phyloP scores from a whole-genome alignment of 2,113 vertebrate species.

The Pardalotus punctatus region DNA sequence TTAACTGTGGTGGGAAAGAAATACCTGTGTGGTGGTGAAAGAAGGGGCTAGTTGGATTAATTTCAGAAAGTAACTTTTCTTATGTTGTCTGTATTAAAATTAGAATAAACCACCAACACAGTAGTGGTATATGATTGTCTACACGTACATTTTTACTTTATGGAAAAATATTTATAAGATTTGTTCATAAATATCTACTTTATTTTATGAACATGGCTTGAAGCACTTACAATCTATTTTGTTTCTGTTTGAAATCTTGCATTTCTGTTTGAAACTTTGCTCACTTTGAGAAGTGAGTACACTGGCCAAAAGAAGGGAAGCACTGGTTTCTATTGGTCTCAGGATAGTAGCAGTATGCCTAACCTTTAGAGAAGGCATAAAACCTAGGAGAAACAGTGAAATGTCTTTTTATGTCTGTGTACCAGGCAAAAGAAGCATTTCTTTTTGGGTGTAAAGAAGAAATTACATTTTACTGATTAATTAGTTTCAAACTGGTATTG shows the following conservation, averaged over 20 bases:
- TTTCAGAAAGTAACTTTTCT: not conserved
- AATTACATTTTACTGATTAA: not conserved
- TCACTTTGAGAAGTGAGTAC: not conserved
- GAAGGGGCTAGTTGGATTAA: fast-evolving
- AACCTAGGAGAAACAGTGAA: not conserved
- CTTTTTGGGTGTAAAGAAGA: not conserved
- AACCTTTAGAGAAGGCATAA: not conserved
- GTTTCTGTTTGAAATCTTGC: not conserved
- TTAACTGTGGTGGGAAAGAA: not conserved
- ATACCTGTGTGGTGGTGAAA: not conserved
- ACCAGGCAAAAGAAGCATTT: not conserved
- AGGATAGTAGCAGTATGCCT: not conserved
- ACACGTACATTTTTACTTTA: not conserved
- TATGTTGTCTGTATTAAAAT: not conserved
- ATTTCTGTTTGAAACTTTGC: not conserved
- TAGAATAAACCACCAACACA: fast-evolving
- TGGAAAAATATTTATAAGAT: not conserved
- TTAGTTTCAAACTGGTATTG: not conserved
- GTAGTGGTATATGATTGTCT: not conserved
- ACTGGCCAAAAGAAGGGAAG: not conserved
- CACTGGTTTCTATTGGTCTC: not conserved
- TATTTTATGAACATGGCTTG: not conserved
- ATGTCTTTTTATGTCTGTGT: not conserved
- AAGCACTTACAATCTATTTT: not conserved
- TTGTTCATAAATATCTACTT: not conserved